Evolutionary conservation across 1,140 invertebrate species (phyloP).

Genomic region (Conus betulinus): DNA sequence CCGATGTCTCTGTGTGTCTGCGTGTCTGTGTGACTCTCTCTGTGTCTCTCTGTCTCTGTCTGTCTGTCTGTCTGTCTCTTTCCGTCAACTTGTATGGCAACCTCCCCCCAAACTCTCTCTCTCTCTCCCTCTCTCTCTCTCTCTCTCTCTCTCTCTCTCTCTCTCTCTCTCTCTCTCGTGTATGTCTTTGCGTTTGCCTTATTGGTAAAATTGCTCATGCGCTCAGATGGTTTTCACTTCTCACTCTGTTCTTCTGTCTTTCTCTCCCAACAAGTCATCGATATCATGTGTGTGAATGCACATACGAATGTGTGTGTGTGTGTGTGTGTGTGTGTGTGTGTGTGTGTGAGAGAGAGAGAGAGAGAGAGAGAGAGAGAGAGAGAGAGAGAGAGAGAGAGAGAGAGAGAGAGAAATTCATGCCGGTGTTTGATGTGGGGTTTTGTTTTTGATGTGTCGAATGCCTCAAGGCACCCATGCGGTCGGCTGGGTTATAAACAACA

Average conservation of each 20-base stretch:
- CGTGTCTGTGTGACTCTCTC: neutral
- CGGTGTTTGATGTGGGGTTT: too few species aligned
- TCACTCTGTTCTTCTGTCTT: neutral
- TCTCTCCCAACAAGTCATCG: neutral
- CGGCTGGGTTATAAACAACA: too few species aligned
- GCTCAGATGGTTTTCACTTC: neutral
- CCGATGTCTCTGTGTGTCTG: neutral
- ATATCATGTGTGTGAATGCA: neutral
- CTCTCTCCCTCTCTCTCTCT: neutral
- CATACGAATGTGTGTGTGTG: neutral
- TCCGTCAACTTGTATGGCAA: neutral
- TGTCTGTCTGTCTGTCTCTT: neutral
- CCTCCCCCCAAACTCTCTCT: neutral
- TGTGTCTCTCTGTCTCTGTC: neutral
- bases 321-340: slow-evolving; percentile 24
- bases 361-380: too few species aligned
- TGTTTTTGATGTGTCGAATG: too few species aligned
- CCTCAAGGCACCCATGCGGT: too few species aligned
- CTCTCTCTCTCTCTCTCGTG: neutral
- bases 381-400: too few species aligned
- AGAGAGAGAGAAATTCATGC: too few species aligned
- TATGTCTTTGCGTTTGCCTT: neutral
- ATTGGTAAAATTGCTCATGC: neutral
- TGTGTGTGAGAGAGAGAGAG: neutral
- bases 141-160: slow-evolving; percentile 14